Evolutionary conservation across 2,113 vertebrate genomes (phyloP).

Genomic region (Zapornia atra): DNA sequence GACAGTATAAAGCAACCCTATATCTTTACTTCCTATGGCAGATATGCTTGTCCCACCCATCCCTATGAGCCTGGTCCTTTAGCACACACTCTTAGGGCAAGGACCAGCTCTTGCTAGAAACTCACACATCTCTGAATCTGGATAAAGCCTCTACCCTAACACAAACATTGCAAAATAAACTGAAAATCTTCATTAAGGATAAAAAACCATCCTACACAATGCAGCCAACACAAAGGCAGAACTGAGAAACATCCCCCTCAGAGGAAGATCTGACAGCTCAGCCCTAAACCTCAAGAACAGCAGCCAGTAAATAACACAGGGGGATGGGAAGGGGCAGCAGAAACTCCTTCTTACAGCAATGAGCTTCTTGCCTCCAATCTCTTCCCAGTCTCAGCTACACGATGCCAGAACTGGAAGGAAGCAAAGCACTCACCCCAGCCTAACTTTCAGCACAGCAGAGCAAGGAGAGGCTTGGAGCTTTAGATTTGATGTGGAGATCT

Average conservation of each 20-base stretch:
- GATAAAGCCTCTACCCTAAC: background rate
- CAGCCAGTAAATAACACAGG: accelerated
- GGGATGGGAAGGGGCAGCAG: too few species aligned
- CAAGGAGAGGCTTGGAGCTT: accelerated
- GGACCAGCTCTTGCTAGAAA: background rate
- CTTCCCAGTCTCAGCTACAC: accelerated
- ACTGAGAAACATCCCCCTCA: background rate
- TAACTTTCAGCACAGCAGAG: background rate
- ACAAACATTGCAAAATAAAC: background rate
- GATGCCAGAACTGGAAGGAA: background rate
- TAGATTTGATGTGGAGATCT: background rate
- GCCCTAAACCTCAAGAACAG: background rate
- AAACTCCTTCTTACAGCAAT: background rate
- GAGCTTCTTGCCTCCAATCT: background rate
- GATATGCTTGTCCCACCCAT: background rate
- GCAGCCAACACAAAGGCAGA: background rate
- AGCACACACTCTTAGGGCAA: background rate
- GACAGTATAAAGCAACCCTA: background rate
- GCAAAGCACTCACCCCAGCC: background rate
- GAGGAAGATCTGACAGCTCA: background rate
- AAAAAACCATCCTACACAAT: background rate
- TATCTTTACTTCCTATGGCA: background rate
- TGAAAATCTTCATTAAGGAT: background rate
- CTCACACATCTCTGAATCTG: too few species aligned
- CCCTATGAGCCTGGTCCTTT: background rate